Evolutionary conservation across 64 coral and sea anemone species (phyloP), one percentile per base, ranked within the genome.

Genomic region (Pocillopora damicornis): DNA sequence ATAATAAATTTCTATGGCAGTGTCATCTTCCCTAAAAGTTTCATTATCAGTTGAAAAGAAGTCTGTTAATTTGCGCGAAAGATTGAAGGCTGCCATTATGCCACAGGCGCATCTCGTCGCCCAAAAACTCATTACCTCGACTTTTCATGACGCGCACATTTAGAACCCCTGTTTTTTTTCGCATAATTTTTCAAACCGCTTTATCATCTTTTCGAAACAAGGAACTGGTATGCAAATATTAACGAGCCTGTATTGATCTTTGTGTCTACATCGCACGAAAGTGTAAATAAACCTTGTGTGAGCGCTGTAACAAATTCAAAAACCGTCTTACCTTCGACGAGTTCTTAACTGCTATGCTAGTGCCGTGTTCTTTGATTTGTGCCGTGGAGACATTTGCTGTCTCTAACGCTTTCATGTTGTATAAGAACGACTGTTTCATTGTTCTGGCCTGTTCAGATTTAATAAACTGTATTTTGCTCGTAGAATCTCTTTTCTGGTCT

Each of bases 141-240:
- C 37, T 64, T 20, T 37, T 68, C 66, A 69, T 68, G 67, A 72
- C 1, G 18, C 38, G 10, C 18, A 25, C 63, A 85, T 85, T 85
- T 16, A 85, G 58, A 85, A 51, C 37, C 42, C 42, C 42, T 72
- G 30, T 30, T 30, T 30, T 66, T 85, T 69, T 85, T 20, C 81
- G 81, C 81, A 73, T 85, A 73, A 58, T 85, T 66, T 60, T 85
- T 85, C 60, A 12, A 85, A 56, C 81, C 11, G 17, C 11, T 63
- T 83, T 77, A 72, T 80, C 35, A 57, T n/a, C n/a, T 25, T 60
- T 59, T 60, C 10, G 36, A 11, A 72, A 85, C 62, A 51, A n/a
- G 81, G 81, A 79, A 85, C 64, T 85, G 67, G 38, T 85, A 85
- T 85, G 81, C 81, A 85, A 85, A 85, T 85, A 85, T 85, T 85